Evolutionary conservation across 2,797 vertebrate species (phyloP).

Genomic region (Manis javanica): DNA sequence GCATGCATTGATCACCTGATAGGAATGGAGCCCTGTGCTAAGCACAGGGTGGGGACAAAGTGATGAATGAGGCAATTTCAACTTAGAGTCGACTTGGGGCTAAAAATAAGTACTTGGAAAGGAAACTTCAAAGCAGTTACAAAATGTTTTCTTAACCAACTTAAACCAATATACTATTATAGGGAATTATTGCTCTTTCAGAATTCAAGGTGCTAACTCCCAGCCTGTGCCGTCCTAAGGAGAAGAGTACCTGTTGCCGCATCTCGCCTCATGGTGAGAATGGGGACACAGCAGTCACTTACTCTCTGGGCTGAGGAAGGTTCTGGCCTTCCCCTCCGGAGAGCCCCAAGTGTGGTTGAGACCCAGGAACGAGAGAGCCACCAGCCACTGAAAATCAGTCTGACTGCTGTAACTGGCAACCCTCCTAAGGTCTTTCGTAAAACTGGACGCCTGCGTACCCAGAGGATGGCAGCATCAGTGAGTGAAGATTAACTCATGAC

Average conservation of each 20-base stretch:
- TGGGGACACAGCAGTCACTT: not conserved
- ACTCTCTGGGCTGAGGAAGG: not conserved
- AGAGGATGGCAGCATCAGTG: rapidly evolving
- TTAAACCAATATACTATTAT: not conserved
- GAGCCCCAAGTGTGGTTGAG: not conserved
- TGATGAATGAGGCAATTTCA: not conserved
- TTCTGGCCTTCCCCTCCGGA: not conserved
- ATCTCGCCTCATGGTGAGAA: rapidly evolving
- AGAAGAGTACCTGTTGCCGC: not conserved
- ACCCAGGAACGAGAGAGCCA: not conserved
- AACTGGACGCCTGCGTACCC: not conserved
- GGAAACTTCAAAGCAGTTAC: not conserved
- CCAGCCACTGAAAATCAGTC: not conserved
- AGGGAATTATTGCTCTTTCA: not conserved
- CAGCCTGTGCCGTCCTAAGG: too few relatives aligned
- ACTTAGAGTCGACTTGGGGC: rapidly evolving
- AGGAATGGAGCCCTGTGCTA: not conserved
- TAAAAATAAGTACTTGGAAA: not conserved
- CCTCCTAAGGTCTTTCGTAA: not conserved
- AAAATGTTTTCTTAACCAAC: not conserved
- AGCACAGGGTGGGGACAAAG: not conserved
- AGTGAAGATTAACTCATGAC: not conserved
- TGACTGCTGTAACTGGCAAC: too few relatives aligned
- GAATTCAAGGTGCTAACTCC: not conserved
- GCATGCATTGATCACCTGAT: constrained; percentile 55